Evolutionary conservation across 2,888 invertebrate species (phyloP), one percentile per base, ranked within the genome.

Genomic region (Drosophila kambysellisi): DNA sequence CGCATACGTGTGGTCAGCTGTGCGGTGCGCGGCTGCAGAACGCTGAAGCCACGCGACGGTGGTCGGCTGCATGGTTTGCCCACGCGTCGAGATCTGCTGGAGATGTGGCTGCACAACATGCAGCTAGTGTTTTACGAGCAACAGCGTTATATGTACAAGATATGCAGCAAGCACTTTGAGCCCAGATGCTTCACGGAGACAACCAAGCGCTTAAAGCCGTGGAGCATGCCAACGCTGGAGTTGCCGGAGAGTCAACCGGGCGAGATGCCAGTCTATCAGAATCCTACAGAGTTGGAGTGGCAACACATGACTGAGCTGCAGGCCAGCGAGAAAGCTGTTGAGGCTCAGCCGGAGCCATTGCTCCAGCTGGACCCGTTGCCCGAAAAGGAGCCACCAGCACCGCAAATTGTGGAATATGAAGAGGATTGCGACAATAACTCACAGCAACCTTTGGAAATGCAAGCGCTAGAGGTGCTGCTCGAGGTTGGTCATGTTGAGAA

Each of bases 101-200:
- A 76, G 11, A 90, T 85, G 80, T 91, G 91, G 91, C 71, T 88
- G 12, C 73, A 89, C 29, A 91, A 92, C 50, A 83, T 89, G 1
- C 81, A 85, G 46, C 46, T 92, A 15, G 74, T 75, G n/a, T 70
- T 77, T 20, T 66, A 78, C 33, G 89, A 91, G 41, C 64, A 81
- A 35, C 85, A 85, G 32, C 82, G 85, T 1, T 86, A 90, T 58
- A 73, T 83, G 74, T 77, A 82, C n/a, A 91, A 83, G 41, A 83
- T 92, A n/a, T 92, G 91, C n/a, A 76, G 82, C 39, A 73, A 71
- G 9, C 91, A 92, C 61, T 92, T 92, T 43, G 92, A 92, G 46
- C 9, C 80, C 0, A 64, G 48, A 11, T 92, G 92, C 20, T 58
- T 83, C 9, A 58, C 66, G 25, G 78, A 74, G 29, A 80, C 71